Conservation (phyloP, 2,797 vertebrate genomes). For the Gobio occitaniae region DNA sequence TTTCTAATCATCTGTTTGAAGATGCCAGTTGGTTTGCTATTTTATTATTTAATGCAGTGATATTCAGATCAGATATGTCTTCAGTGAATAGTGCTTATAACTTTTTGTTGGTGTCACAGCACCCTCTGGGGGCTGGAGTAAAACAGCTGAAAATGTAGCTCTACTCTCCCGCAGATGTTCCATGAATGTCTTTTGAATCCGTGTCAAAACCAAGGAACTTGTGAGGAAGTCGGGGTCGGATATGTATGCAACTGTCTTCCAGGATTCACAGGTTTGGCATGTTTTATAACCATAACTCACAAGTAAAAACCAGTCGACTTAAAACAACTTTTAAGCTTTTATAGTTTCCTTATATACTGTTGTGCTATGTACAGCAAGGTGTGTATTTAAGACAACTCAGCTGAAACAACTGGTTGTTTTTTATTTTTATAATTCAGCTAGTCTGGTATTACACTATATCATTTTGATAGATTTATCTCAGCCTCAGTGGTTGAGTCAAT, state of each 20-base stretch:
- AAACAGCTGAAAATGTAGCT: conserved; percentile 1
- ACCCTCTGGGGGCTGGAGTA: conserved; percentile 1
- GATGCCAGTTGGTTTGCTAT: not conserved
- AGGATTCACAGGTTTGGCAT: conserved; percentile 89
- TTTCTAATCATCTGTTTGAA: not conserved
- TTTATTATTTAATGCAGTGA: not conserved
- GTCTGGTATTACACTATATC: not conserved
- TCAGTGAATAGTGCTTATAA: not conserved
- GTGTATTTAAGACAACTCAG: not conserved
- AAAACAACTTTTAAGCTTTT: not conserved
- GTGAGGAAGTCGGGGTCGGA: conserved; percentile 92
- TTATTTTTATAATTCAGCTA: not conserved
- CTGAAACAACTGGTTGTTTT: not conserved
- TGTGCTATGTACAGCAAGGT: not conserved
- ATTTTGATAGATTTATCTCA: not conserved
- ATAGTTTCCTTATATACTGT: not conserved
- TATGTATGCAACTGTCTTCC: conserved; percentile 90
- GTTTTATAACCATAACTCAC: conserved; percentile 1
- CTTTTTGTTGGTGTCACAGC: not conserved
- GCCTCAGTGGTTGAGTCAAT: not conserved
- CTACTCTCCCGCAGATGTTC: conserved; percentile 83
- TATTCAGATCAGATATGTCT: not conserved
- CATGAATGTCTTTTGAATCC: conserved; percentile 97
- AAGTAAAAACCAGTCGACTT: not conserved
- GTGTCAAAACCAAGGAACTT: conserved; percentile 92